Conservation (phyloP, 1,140 invertebrate genomes). For the Ceratina calcarata region DNA sequence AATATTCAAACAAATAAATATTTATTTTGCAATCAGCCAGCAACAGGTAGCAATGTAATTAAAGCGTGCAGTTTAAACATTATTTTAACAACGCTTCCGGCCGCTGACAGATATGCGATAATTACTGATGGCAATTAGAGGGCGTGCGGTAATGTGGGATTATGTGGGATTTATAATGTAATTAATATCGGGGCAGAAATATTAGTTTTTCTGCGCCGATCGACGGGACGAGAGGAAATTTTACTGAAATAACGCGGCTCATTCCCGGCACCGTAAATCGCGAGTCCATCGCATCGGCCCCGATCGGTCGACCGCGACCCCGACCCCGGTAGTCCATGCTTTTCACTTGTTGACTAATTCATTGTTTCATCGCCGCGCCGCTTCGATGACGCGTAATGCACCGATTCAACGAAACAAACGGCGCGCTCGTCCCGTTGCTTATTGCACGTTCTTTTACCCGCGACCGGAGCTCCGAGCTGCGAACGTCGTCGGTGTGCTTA, state of each 20-base stretch:
- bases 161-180: slow-evolving; percentile 67
- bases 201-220: slow-evolving; percentile 64
- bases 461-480: no score
- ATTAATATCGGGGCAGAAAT: slow-evolving; percentile 64
- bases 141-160: slow-evolving; percentile 62
- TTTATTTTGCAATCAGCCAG: slow-evolving; percentile 67
- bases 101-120: slow-evolving; percentile 64
- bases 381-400: slow-evolving; percentile 28
- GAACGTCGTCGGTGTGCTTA: not conserved
- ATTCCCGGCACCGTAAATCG: slow-evolving; percentile 43
- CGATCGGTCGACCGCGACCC: not conserved
- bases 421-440: not conserved
- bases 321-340: slow-evolving; percentile 13
- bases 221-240: slow-evolving; percentile 55
- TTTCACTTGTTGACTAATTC: slow-evolving; percentile 48
- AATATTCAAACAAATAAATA: slow-evolving; percentile 69
- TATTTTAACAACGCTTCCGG: slow-evolving; percentile 63
- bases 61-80: slow-evolving; percentile 67
- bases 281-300: slow-evolving; percentile 22
- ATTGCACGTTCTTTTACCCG: not conserved
- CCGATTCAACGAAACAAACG: slow-evolving; percentile 9
- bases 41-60: slow-evolving; percentile 68
- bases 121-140: slow-evolving; percentile 68
- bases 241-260: slow-evolving; percentile 61
- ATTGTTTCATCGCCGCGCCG: slow-evolving; percentile 41